Evolutionary conservation across 2,888 invertebrate species (phyloP).

Genomic region (Acronicta leporina): DNA sequence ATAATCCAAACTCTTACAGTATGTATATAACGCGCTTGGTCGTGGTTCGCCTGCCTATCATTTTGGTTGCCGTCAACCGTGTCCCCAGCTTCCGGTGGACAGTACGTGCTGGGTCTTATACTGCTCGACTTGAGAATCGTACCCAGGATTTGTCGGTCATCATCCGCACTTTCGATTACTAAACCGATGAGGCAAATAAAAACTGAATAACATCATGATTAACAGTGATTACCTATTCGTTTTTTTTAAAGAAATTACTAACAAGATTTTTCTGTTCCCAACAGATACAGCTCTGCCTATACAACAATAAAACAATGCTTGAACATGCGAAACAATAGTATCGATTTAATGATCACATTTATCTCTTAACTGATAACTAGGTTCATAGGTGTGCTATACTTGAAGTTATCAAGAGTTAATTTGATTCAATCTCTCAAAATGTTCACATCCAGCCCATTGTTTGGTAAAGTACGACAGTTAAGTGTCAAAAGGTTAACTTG

Average conservation of each 20-base stretch:
- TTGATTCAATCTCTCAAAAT: conserved; percentile 48
- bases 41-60: too few relatives aligned
- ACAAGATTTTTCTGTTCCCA: conserved; percentile 19
- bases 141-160: too few relatives aligned
- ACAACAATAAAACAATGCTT: conserved; percentile 36
- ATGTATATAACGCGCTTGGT: too few relatives aligned
- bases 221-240: too few relatives aligned
- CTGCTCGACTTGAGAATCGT: too few relatives aligned
- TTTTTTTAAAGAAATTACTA: conserved; percentile 16
- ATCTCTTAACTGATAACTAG: conserved; percentile 39
- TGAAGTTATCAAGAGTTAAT: conserved; percentile 46
- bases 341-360: conserved; percentile 55
- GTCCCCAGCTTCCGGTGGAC: too few relatives aligned
- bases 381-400: conserved; percentile 51
- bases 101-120: too few relatives aligned
- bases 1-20: too few relatives aligned
- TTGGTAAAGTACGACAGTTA: not conserved
- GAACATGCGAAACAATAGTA: conserved; percentile 52
- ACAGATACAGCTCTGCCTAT: conserved; percentile 13
- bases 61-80: too few relatives aligned
- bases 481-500: conserved; percentile 12
- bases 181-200: too few relatives aligned
- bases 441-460: conserved; percentile 50
- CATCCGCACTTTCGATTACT: too few relatives aligned
- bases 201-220: too few relatives aligned